Evolutionary conservation across 2,797 vertebrate genomes (phyloP).

Genomic region (Diplodus puntazzo): DNA sequence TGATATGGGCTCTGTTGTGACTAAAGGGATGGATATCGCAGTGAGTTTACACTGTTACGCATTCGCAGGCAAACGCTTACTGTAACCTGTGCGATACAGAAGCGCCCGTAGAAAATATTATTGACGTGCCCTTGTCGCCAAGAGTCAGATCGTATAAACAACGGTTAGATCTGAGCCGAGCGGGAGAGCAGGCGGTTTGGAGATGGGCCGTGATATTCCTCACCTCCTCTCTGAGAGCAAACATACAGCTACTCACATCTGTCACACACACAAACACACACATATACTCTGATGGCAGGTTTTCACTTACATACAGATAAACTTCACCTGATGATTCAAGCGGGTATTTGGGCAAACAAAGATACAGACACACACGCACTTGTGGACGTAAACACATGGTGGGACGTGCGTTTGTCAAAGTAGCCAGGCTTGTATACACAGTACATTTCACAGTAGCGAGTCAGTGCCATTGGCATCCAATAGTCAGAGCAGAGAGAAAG

Average conservation of each 20-base stretch:
- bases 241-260: constrained; percentile 79
- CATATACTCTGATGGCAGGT: constrained; percentile 38
- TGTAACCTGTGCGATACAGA: constrained; percentile 65
- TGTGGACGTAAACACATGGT: constrained; percentile 39
- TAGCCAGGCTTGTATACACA: constrained; percentile 40
- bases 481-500: constrained; percentile 3
- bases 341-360: constrained; percentile 42
- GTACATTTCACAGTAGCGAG: constrained; percentile 47
- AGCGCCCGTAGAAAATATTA: constrained; percentile 72
- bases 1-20: constrained; percentile 41
- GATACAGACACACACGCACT: constrained; percentile 27
- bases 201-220: constrained; percentile 79
- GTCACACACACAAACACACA: constrained; percentile 54
- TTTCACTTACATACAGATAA: constrained; percentile 46
- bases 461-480: constrained; percentile 51
- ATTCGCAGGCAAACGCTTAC: constrained; percentile 56
- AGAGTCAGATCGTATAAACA: constrained; percentile 78
- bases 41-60: constrained; percentile 25
- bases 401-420: constrained; percentile 58
- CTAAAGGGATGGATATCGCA: constrained; percentile 35
- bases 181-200: constrained; percentile 73
- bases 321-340: constrained; percentile 60
- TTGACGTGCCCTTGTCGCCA: constrained; percentile 81
- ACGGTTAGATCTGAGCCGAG: constrained; percentile 68
- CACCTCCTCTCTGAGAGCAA: constrained; percentile 79